Percentiles rank a stretch among this genome's conserved stretches.
phyloP scores from a whole-genome alignment of 1,140 invertebrate genomes.

The Plutomurus gul region DNA sequence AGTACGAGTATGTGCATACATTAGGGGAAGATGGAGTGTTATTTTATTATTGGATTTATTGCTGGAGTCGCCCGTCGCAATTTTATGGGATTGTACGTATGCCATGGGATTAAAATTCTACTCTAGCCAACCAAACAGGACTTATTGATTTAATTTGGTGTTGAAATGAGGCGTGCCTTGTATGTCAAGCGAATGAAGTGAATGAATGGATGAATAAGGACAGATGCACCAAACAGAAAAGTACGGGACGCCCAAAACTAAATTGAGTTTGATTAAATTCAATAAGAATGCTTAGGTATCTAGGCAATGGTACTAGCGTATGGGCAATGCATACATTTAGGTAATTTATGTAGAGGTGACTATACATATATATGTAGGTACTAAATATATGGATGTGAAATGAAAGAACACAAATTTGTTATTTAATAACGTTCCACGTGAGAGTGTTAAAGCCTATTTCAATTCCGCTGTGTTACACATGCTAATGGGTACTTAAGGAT shows the following conservation, averaged over 20 bases:
- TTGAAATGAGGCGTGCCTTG: slow-evolving; percentile 21
- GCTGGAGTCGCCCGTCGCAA: background rate
- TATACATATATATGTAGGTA: no score
- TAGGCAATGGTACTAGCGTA: background rate
- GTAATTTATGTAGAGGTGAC: slow-evolving; percentile 6
- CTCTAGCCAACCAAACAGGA: background rate
- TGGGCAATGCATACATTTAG: background rate
- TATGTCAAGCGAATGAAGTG: background rate
- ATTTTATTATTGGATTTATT: slow-evolving; percentile 30
- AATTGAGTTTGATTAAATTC: slow-evolving; percentile 18
- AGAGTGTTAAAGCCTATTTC: no score
- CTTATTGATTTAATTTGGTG: slow-evolving; percentile 30
- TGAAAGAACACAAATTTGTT: no score
- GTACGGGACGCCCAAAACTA: background rate
- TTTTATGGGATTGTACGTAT: slow-evolving; percentile 12
- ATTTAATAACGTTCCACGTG: no score
- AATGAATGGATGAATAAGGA: slow-evolving; percentile 27
- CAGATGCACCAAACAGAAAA: background rate
- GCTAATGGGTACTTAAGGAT: background rate
- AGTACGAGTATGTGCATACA: slow-evolving; percentile 13
- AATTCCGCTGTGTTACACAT: background rate
- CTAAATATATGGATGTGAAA: no score
- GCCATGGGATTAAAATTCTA: slow-evolving; percentile 19
- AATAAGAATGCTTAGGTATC: no score
- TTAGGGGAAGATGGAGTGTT: slow-evolving; percentile 18